Conservation (phyloP, 2,797 vertebrate species). For the Clarias laeviceps region DNA sequence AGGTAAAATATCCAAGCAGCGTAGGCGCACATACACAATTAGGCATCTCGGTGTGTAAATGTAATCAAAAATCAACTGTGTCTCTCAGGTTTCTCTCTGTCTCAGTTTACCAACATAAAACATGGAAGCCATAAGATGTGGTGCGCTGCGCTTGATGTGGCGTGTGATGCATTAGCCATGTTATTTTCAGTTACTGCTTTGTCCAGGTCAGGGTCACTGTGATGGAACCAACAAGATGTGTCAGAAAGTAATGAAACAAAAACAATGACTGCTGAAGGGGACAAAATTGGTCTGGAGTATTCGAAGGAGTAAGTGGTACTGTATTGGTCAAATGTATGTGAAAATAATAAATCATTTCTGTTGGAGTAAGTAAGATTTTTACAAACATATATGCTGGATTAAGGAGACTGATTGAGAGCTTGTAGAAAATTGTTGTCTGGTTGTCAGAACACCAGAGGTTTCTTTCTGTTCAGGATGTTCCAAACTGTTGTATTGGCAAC, state of each 20-base stretch:
- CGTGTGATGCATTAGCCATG: neutral
- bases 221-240: neutral
- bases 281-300: neutral
- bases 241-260: neutral
- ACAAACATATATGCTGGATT: neutral
- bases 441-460: neutral
- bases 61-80: no score
- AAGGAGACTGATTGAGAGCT: neutral
- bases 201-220: neutral
- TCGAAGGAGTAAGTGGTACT: neutral
- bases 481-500: neutral
- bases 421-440: neutral
- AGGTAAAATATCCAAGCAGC: no score
- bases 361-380: neutral
- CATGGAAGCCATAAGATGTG: no score
- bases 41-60: no score
- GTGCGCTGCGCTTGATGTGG: neutral
- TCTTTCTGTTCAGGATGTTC: neutral
- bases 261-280: neutral
- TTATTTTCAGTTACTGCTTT: neutral
- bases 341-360: neutral
- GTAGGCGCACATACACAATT: no score
- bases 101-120: no score
- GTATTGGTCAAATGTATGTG: neutral
- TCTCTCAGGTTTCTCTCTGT: no score